Evolutionary conservation across 2,888 invertebrate genomes (phyloP).

Genomic region (Sinodicranocentrus sp.): DNA sequence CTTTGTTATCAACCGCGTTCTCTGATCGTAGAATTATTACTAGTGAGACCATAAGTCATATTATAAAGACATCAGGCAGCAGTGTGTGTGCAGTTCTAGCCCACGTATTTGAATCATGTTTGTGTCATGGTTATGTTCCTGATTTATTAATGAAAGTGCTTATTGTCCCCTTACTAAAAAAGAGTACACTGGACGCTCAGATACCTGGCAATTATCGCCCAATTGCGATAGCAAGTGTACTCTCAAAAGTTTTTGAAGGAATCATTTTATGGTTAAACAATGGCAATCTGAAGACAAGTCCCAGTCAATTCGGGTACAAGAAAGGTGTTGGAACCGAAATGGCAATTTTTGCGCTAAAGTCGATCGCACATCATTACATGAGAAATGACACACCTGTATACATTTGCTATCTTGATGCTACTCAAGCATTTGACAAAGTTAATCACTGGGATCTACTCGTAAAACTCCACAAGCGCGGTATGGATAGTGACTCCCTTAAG

Average conservation of each 20-base stretch:
- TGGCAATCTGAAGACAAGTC: not conserved
- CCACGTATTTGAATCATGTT: not conserved
- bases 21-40: not conserved
- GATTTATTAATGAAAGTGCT: not conserved
- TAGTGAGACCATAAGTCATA: not conserved
- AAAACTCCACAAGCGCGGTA: conserved; percentile 4
- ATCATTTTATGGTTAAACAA: not conserved
- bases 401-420: conserved; percentile 26
- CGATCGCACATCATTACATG: conserved; percentile 29
- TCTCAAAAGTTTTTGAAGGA: conserved; percentile 18
- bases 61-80: not conserved
- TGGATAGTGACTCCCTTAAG: not conserved
- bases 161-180: conserved; percentile 9
- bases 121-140: conserved; percentile 5
- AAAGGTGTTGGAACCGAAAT: conserved; percentile 32
- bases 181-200: not conserved
- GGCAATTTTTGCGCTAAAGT: conserved; percentile 22
- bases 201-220: not conserved
- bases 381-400: conserved; percentile 27
- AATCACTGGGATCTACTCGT: not conserved
- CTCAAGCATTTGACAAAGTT: conserved; percentile 28
- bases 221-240: conserved; percentile 16
- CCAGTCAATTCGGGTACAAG: conserved; percentile 40
- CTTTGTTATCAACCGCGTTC: not conserved
- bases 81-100: too few relatives aligned